Base-by-base conservation (phyloP, 1,140 invertebrate genomes). In the Vollenhovia emeryi region DNA sequence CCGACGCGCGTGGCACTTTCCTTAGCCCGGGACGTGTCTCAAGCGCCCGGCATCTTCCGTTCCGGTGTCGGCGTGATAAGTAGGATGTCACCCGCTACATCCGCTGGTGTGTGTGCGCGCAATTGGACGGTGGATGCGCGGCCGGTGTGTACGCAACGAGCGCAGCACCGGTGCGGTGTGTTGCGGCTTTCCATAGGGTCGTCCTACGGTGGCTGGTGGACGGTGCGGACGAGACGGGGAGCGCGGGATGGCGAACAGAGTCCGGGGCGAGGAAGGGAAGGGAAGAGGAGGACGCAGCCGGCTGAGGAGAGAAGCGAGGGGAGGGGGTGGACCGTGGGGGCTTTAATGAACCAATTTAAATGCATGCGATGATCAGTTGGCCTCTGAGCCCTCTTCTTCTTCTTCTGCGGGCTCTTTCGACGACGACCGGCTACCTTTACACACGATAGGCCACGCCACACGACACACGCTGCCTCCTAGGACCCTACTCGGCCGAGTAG, bases 281-380 rank as follows among this genome's bases (percentile, higher is more conserved):
- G 15, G 40, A 15, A 21, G n/a, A 7, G 85, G 86, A 66, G 84
- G 55, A 60, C 68, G 45, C 69, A 75, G 80, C 55, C 68, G 71
- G 80, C 50, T 36, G 69, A 84, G 36, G 52, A 74, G 80, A 48
- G 80, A 64, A 59, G 52, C 86, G 75, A 60, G 84, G 55, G 82
- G 68, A 79, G 60, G 57, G 52, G 91, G 84, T 83, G 88, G 90
- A 78, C 89, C 89, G 88, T 90, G 93, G 92, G 62, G 91, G 93
- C 92, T 95, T 95, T 95, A 95, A 95, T 95, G 94, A 95, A 95
- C 94, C 94, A 95, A 95, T 95, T 95, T 95, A 95, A 95, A 95
- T 95, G 94, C 94, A 95, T 95, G 92, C 94, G 94, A 95, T 95
- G 94, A 95, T 95, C 94, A 94, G 94, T 95, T 95, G 93, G 93